Base-by-base conservation (phyloP, 2,113 vertebrate genomes). In the Nematolebias whitei region DNA sequence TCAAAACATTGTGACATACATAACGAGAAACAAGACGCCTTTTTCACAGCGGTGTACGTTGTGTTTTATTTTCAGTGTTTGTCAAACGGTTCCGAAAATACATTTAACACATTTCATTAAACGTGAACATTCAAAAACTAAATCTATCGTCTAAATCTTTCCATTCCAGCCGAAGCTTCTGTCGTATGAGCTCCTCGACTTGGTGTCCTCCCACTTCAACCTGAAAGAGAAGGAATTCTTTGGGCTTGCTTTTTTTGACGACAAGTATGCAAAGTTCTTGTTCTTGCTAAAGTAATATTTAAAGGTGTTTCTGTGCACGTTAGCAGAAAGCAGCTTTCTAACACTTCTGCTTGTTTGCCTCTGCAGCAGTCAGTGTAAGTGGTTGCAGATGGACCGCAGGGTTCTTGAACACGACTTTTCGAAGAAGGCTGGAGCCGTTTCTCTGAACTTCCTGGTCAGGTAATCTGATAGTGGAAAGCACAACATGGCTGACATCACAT, bases 151-250 rank as follows among this genome's bases (percentile, higher is more conserved):
- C 22, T 43, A 10, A 47, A 73, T 87, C 76, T 41, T n/a, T 68
- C 74, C 80, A 8, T 71, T 86, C 35, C 84, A 99, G 98, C 98
- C 97, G 22, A 99, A 98, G 90, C 95, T 99, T 80, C 92, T 99
- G 93, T 97, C 98, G 50, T 97, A 97, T 81, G 98, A 99, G 85
- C 93, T 99, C 73, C 94, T 99, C 38, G 98, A 99, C 89, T 92
- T 99, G 55, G 98, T 99, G 81, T 97, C 98, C 5, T 99, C 98
- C 68, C 98, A 99, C 89, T 99, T 99, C 92, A 99, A 98, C 87
- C 94, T 99, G 88, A 99, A 99, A 84, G 98, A 99, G 71, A 99
- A 99, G 85, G 97, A 99, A 62, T 99, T 96, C 88, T 99, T 99
- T 62, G 97, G 98, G 68, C 96, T 99, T 19, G 95, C 97, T 3